These are phyloP conservation scores for Macrostomum lignano DNA, from an alignment of 1,140 invertebrate species.

Conservation along the genomic window DNA sequence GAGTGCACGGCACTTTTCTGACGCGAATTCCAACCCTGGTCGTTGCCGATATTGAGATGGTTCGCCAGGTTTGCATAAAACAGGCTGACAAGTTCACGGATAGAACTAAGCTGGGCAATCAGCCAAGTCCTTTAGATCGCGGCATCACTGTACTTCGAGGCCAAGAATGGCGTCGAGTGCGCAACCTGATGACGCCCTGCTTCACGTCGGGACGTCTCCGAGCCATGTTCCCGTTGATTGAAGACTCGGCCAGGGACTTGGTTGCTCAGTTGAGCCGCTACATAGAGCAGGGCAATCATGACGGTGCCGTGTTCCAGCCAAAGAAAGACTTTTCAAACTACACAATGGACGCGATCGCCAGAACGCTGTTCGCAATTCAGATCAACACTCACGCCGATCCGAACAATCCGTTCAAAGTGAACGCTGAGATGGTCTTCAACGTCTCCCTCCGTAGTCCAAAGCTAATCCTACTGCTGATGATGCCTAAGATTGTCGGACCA, in stretches of 20 bases:
- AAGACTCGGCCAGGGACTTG: not conserved
- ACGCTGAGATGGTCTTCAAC: slow-evolving; percentile 7
- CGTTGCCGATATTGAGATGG: slow-evolving; percentile 2
- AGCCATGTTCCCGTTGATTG: slow-evolving; percentile 3
- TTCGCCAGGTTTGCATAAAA: slow-evolving; percentile 6
- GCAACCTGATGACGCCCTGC: too few species aligned
- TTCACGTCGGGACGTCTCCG: too few species aligned
- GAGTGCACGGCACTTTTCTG: slow-evolving; percentile 5
- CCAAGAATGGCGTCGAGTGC: too few species aligned
- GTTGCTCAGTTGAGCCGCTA: not conserved
- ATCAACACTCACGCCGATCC: not conserved
- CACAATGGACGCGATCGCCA: slow-evolving; percentile 9
- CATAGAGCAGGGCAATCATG: not conserved
- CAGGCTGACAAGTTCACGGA: slow-evolving; percentile 4
- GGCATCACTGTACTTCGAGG: too few species aligned
- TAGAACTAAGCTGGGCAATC: too few species aligned
- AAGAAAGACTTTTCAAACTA: slow-evolving; percentile 5
- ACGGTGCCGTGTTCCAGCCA: not conserved
- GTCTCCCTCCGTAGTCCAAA: slow-evolving; percentile 6
- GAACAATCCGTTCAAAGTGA: not conserved
- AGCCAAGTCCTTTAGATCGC: too few species aligned
- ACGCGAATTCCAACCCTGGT: slow-evolving; percentile 6
- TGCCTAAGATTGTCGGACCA: too few species aligned
- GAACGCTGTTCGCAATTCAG: slow-evolving; percentile 8
- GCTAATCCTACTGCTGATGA: slow-evolving; percentile 1